Base-by-base conservation (phyloP, 2,888 invertebrate genomes). In the Pachymerium ferrugineum region DNA sequence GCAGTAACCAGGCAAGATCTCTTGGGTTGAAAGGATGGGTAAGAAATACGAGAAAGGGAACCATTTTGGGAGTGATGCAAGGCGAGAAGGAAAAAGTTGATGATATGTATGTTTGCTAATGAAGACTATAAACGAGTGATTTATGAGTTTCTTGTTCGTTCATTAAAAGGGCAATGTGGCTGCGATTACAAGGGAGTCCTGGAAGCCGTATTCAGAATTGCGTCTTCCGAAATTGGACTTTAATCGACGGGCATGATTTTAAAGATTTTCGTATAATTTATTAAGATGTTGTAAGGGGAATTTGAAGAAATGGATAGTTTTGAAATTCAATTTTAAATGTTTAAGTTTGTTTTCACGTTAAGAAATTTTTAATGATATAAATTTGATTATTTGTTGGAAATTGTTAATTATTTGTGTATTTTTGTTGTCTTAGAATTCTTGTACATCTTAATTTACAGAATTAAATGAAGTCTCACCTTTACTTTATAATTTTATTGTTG, bases 1-100 rank as follows among this genome's bases (percentile, higher is more conserved):
- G 93, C 80, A 89, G 91, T 78, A 92, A 93, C 80, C 84, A 90
- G 77, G 90, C 91, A 72, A 87, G 87, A 73, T 86, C 89, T 80
- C 84, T 91, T 33, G 89, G 89, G 22, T 85, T 95, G 35, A 88
- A 88, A 28, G 96, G 97, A 8, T 97, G 95, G 95, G 91, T 96
- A 78, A 94, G 93, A 84, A 95, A 96, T 83, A 91, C 92, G 62
- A 90, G 89, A 82, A 88, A 87, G 75, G 94, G 94, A 22, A 93
- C 95, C 14, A 92, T 97, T 73, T 87, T 91, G 6, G 97, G 97
- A 72, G 92, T 92, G 83, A 87, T 96, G 81, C 94, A 96, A 83
- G 96, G 95, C 12, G 86, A 86, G 62, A 91, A 90, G 80, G 85
- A 87, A 6, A 87, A 88, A 78, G 85, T 95, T 72, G 91, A 93